Conservation (phyloP, 1,140 invertebrate genomes). For the Anoplolepis gracilipes region DNA sequence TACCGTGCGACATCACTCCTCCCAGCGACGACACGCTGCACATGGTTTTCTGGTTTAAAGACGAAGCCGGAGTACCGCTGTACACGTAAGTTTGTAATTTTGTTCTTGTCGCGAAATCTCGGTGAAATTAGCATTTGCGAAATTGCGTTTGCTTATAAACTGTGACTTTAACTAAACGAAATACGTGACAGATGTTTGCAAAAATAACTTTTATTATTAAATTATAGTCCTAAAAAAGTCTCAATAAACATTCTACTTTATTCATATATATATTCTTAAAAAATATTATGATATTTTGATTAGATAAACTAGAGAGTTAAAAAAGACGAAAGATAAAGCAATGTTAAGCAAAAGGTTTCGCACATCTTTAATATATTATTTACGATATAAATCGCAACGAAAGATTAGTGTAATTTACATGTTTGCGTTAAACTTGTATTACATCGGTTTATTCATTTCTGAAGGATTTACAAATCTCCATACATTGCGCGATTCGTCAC, state of each 20-base stretch:
- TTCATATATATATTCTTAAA: neutral
- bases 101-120: slow-evolving; percentile 22
- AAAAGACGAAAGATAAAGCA: neutral
- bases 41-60: slow-evolving; percentile 96
- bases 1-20: slow-evolving; percentile 94
- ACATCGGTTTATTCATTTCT: neutral
- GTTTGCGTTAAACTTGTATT: no score
- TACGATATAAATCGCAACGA: neutral
- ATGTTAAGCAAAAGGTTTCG: neutral
- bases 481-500: neutral
- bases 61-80: slow-evolving; percentile 93
- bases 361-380: neutral
- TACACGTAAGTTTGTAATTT: slow-evolving; percentile 90
- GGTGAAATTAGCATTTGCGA: slow-evolving; percentile 8
- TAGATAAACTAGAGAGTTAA: neutral
- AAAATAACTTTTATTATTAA: neutral
- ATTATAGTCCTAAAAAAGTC: neutral
- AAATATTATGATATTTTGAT: neutral
- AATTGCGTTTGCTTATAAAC: slow-evolving; percentile 21
- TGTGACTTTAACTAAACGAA: neutral
- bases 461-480: neutral
- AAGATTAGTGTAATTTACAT: no score
- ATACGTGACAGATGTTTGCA: neutral
- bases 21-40: slow-evolving; percentile 93
- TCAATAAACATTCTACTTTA: neutral